phyloP scores from a whole-genome alignment of 2,888 invertebrate genomes.

The Brenthis hecate region DNA sequence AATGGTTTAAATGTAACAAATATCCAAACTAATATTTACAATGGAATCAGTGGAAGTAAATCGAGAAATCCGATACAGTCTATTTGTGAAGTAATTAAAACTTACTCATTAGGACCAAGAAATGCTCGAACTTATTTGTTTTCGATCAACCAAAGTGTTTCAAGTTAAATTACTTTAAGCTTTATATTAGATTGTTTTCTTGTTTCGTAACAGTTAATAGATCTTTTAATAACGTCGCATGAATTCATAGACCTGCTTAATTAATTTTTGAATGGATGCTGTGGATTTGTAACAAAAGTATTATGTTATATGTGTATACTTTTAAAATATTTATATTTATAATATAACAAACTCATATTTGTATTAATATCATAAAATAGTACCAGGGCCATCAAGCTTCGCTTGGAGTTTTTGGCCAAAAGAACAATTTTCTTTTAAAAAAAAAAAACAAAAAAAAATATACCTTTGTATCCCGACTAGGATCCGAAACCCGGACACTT shows the following conservation, averaged over 20 bases:
- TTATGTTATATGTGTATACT: too few relatives aligned
- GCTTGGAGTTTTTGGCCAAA: too few relatives aligned
- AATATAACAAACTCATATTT: too few relatives aligned
- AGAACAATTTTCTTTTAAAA: too few relatives aligned
- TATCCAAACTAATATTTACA: slow-evolving; percentile 2
- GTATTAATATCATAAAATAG: too few relatives aligned
- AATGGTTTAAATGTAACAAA: slow-evolving; percentile 1
- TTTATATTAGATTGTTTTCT: slow-evolving; percentile 37
- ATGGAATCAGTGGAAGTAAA: slow-evolving; percentile 31
- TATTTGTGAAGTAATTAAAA: slow-evolving; percentile 49
- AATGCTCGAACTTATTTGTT: slow-evolving; percentile 44
- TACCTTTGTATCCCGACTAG: too few relatives aligned
- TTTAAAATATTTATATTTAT: too few relatives aligned
- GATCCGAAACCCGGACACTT: too few relatives aligned
- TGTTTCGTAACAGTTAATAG: slow-evolving; percentile 32
- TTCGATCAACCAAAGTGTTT: slow-evolving; percentile 44
- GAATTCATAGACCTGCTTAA: background rate
- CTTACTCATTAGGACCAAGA: slow-evolving; percentile 47
- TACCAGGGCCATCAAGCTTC: too few relatives aligned
- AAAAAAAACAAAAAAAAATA: too few relatives aligned
- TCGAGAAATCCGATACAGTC: slow-evolving; percentile 35
- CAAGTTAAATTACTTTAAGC: slow-evolving; percentile 46
- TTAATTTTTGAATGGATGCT: too few relatives aligned
- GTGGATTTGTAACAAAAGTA: too few relatives aligned
- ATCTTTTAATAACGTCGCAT: slow-evolving; percentile 18